Evolutionary conservation across 2,888 invertebrate species (phyloP).

Genomic region (Troides aeacus): DNA sequence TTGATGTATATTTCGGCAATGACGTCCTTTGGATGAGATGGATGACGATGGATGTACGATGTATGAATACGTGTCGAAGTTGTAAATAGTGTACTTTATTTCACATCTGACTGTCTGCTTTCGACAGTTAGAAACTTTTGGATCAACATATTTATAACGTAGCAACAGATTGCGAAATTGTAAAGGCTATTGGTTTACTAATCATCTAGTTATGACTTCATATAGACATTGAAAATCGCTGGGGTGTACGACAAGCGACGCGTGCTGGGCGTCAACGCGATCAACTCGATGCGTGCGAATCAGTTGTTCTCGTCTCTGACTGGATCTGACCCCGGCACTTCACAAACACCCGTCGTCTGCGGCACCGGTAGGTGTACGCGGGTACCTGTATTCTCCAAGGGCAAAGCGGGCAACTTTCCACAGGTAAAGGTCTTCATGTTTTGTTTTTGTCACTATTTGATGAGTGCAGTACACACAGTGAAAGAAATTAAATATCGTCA

Average conservation of each 20-base stretch:
- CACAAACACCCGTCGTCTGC: conserved; percentile 56
- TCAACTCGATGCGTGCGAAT: conserved; percentile 70
- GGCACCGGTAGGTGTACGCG: conserved; percentile 65
- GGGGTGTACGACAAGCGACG: conserved; percentile 56
- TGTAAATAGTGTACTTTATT: no score
- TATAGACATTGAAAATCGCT: conserved; percentile 55
- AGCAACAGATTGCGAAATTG: no score
- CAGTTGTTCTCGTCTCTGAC: conserved; percentile 62
- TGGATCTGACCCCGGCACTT: conserved; percentile 49
- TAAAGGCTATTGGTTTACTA: neutral
- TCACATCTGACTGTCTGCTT: no score
- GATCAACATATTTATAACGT: no score
- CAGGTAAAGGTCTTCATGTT: conserved; percentile 40
- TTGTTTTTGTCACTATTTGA: no score
- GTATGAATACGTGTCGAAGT: no score
- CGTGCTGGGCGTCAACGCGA: conserved; percentile 63
- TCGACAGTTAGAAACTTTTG: no score
- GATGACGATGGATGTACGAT: no score
- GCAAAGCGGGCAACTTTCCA: conserved; percentile 52
- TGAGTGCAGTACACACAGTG: no score
- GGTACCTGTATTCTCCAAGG: conserved; percentile 66
- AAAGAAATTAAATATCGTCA: no score
- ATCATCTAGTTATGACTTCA: neutral
- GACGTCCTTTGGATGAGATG: no score
- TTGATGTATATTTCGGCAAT: no score